phyloP scores from a whole-genome alignment of 2,797 vertebrate species.

The Pseudochaenichthys georgianus region DNA sequence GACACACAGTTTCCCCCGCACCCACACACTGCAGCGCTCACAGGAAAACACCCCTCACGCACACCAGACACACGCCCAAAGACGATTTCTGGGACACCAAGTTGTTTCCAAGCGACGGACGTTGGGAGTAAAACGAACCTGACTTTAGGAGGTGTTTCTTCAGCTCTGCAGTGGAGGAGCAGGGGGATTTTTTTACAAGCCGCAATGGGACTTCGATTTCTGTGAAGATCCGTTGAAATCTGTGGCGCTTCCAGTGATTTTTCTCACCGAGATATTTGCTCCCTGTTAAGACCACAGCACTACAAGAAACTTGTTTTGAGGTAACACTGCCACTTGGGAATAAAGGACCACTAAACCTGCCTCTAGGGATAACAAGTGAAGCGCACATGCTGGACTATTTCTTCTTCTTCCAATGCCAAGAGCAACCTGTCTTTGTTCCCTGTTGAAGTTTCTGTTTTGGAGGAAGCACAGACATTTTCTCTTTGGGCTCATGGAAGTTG shows the following conservation, averaged over 20 bases:
- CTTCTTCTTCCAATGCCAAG: conserved; percentile 34
- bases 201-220: conserved; percentile 50
- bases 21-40: conserved; percentile 64
- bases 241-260: conserved; percentile 55
- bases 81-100: conserved; percentile 78
- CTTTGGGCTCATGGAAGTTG: too few species aligned
- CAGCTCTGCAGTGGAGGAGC: conserved; percentile 65
- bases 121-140: conserved; percentile 61
- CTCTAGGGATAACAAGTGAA: conserved; percentile 52
- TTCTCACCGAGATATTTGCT: conserved; percentile 31
- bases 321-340: conserved; percentile 67
- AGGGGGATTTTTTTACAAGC: conserved; percentile 43
- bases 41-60: conserved; percentile 60
- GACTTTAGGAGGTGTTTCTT: conserved; percentile 41
- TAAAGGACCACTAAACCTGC: conserved; percentile 58
- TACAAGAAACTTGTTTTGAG: conserved; percentile 33
- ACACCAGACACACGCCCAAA: conserved; percentile 57
- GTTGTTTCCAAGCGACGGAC: conserved; percentile 65
- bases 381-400: conserved; percentile 47
- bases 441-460: conserved; percentile 1
- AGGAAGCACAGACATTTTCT: background rate
- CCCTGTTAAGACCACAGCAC: conserved; percentile 4
- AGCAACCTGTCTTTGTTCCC: conserved; percentile 5
- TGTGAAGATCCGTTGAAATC: conserved; percentile 42
- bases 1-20: conserved; percentile 79